Evolutionary conservation across 2,888 invertebrate genomes (phyloP), one percentile per base, ranked within the genome.

Genomic region (Pachymerium ferrugineum): DNA sequence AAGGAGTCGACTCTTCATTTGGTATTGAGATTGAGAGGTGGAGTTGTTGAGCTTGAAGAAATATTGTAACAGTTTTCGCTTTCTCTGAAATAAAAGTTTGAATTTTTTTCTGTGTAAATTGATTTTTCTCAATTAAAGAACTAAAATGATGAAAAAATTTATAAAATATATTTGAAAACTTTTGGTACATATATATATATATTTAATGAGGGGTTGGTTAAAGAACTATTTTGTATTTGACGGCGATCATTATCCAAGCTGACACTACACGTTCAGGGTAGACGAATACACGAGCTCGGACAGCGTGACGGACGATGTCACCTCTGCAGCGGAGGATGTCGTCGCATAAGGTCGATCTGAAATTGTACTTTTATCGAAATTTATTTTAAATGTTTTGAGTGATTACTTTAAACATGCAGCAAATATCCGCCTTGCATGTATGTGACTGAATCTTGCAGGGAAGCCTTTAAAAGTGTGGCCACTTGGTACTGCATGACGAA

Each of bases 11-110:
- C 97, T 5, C 89, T 97, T 77, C 96, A 97, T 83, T 78, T 85
- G 85, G 96, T 97, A 77, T 87, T 97, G 76, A 91, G 96, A 85
- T 89, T 97, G 79, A 88, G 96, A 83, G 97, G 97, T 87, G 90
- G 94, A 85, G n/a, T n/a, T n/a, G n/a, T n/a, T n/a, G n/a, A n/a
- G n/a, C n/a, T n/a, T n/a, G n/a, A n/a, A n/a, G n/a, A n/a, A n/a
- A n/a, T n/a, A n/a, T n/a, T n/a, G n/a, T n/a, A n/a, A n/a, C n/a
- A n/a, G n/a, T n/a, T n/a, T n/a, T n/a, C n/a, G n/a, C n/a, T n/a
- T n/a, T n/a, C n/a, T n/a, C n/a, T n/a, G n/a, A n/a, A n/a, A n/a
- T n/a, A n/a, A n/a, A n/a, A n/a, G n/a, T n/a, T n/a, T n/a, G n/a
- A n/a, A n/a, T n/a, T n/a, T n/a, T n/a, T n/a, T n/a, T n/a, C n/a